These are phyloP conservation scores for Neuroterus valhalla DNA, from an alignment of 1,140 invertebrate genomes.

Conservation along the genomic window DNA sequence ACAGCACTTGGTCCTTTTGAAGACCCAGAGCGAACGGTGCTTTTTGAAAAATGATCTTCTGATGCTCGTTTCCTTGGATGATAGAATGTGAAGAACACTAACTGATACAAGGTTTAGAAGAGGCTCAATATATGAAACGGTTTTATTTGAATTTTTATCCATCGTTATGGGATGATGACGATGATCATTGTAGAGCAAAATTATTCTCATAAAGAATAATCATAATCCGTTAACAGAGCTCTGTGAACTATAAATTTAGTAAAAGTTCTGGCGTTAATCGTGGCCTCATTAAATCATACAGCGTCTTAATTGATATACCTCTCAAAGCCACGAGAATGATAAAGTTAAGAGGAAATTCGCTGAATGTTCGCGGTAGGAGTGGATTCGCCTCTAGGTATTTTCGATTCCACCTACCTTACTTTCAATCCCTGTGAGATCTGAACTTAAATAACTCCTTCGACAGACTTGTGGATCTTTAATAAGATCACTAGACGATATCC, in stretches of 20 bases:
- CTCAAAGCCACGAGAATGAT: constrained; percentile 42
- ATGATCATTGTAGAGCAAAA: too few relatives aligned
- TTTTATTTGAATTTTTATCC: too few relatives aligned
- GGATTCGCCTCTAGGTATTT: constrained; percentile 44
- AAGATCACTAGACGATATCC: constrained; percentile 67
- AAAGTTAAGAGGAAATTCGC: constrained; percentile 28
- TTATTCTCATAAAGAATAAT: not conserved
- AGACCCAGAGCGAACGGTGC: too few relatives aligned
- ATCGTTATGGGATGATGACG: too few relatives aligned
- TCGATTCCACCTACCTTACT: constrained; percentile 56
- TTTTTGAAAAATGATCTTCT: too few relatives aligned
- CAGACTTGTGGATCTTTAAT: constrained; percentile 65
- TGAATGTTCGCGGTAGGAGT: not conserved
- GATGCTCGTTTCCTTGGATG: too few relatives aligned
- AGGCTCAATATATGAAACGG: too few relatives aligned
- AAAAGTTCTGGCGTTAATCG: constrained; percentile 43
- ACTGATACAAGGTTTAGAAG: too few relatives aligned
- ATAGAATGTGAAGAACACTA: too few relatives aligned
- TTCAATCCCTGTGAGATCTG: constrained; percentile 43
- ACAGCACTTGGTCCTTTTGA: too few relatives aligned
- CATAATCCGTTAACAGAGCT: not conserved
- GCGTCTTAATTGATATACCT: constrained; percentile 53
- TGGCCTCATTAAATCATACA: constrained; percentile 54
- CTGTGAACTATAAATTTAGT: not conserved
- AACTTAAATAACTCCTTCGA: constrained; percentile 68